Conservation (phyloP, 2,888 invertebrate genomes). For the Neoitamus cyanurus region DNA sequence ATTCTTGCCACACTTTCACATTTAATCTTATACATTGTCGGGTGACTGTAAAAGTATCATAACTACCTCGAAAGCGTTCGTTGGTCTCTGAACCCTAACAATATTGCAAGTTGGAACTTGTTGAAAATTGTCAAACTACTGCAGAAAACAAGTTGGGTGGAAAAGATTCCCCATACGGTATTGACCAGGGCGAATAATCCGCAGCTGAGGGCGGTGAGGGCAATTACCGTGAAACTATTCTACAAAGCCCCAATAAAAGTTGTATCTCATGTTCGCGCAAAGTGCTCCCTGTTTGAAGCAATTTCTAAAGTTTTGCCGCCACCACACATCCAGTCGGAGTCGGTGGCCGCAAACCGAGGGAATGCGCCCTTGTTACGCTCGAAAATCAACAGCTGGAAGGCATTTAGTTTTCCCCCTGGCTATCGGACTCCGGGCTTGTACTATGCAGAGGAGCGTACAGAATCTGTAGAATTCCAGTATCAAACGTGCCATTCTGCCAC, state of each 20-base stretch:
- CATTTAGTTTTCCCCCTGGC: background rate
- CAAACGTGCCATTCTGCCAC: background rate
- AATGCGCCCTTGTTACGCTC: background rate
- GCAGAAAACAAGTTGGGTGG: background rate
- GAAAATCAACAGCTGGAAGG: slow-evolving; percentile 5
- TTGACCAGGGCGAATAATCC: background rate
- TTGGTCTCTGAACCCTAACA: background rate
- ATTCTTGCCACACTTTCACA: too few species aligned
- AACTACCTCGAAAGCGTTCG: background rate
- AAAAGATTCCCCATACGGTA: background rate
- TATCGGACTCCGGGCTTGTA: background rate
- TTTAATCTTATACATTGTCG: too few species aligned
- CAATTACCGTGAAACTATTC: background rate
- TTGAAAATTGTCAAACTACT: background rate
- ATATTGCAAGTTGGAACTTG: background rate
- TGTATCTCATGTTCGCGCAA: background rate
- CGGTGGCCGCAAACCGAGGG: background rate
- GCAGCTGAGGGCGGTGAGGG: background rate
- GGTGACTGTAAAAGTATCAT: too few species aligned
- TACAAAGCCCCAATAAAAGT: background rate
- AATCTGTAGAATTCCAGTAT: background rate
- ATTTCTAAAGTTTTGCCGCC: background rate
- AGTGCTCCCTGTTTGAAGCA: background rate
- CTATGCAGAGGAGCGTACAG: background rate
- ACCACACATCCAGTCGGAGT: background rate